Evolutionary conservation across 2,797 vertebrate species (phyloP).

Genomic region (Orestias chungarensis): DNA sequence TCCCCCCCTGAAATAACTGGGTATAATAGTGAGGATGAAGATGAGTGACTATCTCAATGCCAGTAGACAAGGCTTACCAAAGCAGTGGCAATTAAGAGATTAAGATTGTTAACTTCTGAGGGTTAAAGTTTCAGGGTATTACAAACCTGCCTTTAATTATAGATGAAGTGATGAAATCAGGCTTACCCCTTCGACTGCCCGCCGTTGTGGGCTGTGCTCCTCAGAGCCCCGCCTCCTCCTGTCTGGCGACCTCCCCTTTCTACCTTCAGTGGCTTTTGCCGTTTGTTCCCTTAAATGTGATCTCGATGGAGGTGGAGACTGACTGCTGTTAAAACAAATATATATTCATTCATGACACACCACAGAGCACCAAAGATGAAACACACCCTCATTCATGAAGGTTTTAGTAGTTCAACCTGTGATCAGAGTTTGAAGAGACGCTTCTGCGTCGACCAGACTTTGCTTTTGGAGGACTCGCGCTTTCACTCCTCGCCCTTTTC

Average conservation of each 20-base stretch:
- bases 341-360: background rate
- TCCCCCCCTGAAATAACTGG: too few relatives aligned
- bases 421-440: conserved; percentile 70
- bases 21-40: too few relatives aligned
- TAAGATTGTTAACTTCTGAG: background rate
- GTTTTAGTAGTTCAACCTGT: conserved; percentile 54
- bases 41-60: too few relatives aligned
- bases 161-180: background rate
- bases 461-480: conserved; percentile 56
- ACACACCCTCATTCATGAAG: background rate
- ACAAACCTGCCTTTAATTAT: background rate
- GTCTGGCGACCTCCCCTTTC: conserved; percentile 71
- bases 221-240: conserved; percentile 56
- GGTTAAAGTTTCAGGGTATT: background rate
- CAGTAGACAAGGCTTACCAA: too few relatives aligned
- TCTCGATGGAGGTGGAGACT: conserved; percentile 61
- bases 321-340: conserved; percentile 41
- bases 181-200: conserved; percentile 63
- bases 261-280: conserved; percentile 45
- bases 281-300: conserved; percentile 60
- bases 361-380: too few relatives aligned
- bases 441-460: conserved; percentile 60
- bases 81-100: background rate
- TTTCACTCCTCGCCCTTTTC: conserved; percentile 77
- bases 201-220: conserved; percentile 60